These are phyloP conservation scores for Cartodere bifasciata DNA, from an alignment of 2,888 invertebrate genomes.

Conservation along the genomic window DNA sequence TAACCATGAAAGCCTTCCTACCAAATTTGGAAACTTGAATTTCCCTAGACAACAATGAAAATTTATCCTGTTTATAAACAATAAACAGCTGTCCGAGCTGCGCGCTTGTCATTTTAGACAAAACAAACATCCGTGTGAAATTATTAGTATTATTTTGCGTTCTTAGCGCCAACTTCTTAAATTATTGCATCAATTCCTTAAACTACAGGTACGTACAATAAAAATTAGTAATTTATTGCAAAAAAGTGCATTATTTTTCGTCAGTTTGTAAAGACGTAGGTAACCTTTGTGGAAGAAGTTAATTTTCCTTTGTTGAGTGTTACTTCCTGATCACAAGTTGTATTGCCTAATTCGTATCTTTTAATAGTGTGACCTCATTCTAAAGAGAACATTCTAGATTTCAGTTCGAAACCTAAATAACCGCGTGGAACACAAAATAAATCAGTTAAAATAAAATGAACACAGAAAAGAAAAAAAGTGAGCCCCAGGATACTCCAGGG, in stretches of 20 bases:
- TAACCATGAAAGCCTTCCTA: too few species aligned
- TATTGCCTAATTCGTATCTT: constrained; percentile 18
- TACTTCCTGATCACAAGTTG: constrained; percentile 12
- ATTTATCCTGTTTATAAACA: constrained; percentile 15
- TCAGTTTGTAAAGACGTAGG: too few species aligned
- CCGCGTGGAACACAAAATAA: too few species aligned
- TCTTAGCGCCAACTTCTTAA: too few species aligned
- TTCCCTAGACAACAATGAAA: constrained; percentile 12
- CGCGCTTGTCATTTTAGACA: too few species aligned
- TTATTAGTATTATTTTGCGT: too few species aligned
- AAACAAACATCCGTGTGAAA: too few species aligned
- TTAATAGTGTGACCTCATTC: constrained; percentile 22
- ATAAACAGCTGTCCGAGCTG: constrained; percentile 19
- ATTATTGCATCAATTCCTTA: too few species aligned
- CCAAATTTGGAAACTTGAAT: constrained; percentile 19
- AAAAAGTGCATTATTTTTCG: too few species aligned
- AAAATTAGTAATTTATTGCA: too few species aligned
- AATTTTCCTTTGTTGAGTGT: constrained; percentile 1
- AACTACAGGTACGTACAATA: too few species aligned
- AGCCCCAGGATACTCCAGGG: constrained; percentile 12
- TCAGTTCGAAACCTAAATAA: constrained; percentile 6
- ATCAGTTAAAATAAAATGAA: too few species aligned
- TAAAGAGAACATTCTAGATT: constrained; percentile 10
- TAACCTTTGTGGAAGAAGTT: constrained; percentile 1
- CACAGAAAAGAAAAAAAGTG: constrained; percentile 14